Percentiles rank a stretch among this genome's conserved stretches.
These are phyloP conservation scores for Pseudomyrmex flavicornis DNA, from an alignment of 1,140 invertebrate species.

Conservation along the genomic window DNA sequence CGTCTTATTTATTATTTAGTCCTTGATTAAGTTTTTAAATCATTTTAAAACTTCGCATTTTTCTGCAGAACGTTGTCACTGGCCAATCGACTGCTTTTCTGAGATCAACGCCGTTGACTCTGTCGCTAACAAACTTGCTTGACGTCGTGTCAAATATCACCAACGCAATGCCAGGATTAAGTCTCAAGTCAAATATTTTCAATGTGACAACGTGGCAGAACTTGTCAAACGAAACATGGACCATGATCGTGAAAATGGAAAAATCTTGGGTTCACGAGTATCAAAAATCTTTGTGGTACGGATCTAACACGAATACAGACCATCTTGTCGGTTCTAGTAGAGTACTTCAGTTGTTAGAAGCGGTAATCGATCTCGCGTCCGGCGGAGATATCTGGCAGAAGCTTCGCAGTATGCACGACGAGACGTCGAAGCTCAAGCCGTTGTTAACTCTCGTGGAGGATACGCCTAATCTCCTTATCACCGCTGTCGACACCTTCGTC, in stretches of 20 bases:
- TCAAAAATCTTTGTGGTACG: slow-evolving; percentile 2
- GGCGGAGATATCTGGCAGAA: slow-evolving; percentile 81
- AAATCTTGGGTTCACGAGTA: slow-evolving; percentile 74
- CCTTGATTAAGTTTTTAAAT: background rate
- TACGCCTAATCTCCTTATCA: slow-evolving; percentile 78
- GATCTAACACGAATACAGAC: background rate
- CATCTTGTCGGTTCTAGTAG: slow-evolving; percentile 17
- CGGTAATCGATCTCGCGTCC: slow-evolving; percentile 67
- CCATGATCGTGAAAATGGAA: slow-evolving; percentile 65
- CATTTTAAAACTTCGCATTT: background rate
- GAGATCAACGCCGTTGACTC: slow-evolving; percentile 61
- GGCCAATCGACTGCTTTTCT: background rate
- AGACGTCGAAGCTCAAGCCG: slow-evolving; percentile 74
- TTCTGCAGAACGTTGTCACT: slow-evolving; percentile 58
- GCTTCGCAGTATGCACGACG: slow-evolving; percentile 68
- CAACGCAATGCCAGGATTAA: slow-evolving; percentile 34
- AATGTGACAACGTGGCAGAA: slow-evolving; percentile 77
- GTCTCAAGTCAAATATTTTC: slow-evolving; percentile 74
- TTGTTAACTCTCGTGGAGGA: slow-evolving; percentile 79
- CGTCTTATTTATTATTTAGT: too few relatives aligned
- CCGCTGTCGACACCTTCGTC: slow-evolving; percentile 78
- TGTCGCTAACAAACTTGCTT: slow-evolving; percentile 64
- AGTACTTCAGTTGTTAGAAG: slow-evolving; percentile 67
- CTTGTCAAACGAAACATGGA: slow-evolving; percentile 75
- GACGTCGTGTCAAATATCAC: slow-evolving; percentile 65